Conservation (phyloP, 2,888 invertebrate species). For the Orchesella flavescens region DNA sequence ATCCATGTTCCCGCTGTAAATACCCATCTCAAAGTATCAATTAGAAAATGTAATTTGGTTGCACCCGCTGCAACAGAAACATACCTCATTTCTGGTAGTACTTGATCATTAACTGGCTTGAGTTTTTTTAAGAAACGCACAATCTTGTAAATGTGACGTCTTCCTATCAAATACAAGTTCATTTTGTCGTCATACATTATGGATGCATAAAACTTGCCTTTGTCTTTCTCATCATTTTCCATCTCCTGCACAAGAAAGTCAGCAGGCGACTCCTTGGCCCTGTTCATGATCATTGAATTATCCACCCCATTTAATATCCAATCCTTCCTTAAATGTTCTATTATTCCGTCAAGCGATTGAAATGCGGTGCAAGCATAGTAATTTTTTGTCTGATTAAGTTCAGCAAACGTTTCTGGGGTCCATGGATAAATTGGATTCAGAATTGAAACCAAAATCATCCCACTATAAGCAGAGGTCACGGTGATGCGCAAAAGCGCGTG, state of each 20-base stretch:
- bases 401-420: conserved; percentile 34
- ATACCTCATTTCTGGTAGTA: conserved; percentile 52
- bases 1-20: conserved; percentile 49
- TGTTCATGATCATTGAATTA: conserved; percentile 1
- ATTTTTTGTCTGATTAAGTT: conserved; percentile 41
- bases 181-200: conserved; percentile 58
- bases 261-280: background rate
- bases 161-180: conserved; percentile 40
- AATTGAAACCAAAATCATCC: conserved; percentile 50
- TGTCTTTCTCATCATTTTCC: background rate
- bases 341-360: conserved; percentile 13
- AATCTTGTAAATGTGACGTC: conserved; percentile 19
- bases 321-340: background rate
- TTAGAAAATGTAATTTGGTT: conserved; percentile 47
- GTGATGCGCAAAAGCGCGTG: conserved; percentile 15
- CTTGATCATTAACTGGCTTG: conserved; percentile 9
- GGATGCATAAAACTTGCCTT: conserved; percentile 23
- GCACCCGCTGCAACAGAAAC: conserved; percentile 43
- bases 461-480: conserved; percentile 35
- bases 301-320: conserved; percentile 11
- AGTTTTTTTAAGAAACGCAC: conserved; percentile 20
- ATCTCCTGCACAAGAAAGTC: background rate
- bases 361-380: conserved; percentile 33
- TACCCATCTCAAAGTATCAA: conserved; percentile 35
- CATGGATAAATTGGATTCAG: conserved; percentile 31